Conservation (phyloP, 2,797 vertebrate species). For the Danio tinwini region DNA sequence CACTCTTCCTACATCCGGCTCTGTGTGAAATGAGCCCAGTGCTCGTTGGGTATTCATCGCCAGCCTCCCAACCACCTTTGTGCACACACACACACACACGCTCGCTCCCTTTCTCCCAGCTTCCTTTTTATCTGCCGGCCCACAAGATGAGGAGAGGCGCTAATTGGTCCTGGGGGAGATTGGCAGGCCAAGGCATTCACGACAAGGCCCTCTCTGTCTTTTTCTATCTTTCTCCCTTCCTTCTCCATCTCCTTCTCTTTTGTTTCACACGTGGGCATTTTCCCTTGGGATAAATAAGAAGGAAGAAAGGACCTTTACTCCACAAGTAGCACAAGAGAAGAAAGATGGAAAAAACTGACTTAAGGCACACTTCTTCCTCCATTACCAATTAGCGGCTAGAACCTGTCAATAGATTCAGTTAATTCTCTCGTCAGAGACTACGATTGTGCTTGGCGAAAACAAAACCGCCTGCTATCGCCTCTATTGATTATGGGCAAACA, state of each 20-base stretch:
- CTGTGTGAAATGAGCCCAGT: constrained; percentile 78
- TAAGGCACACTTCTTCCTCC: constrained; percentile 52
- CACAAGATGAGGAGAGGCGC: constrained; percentile 88
- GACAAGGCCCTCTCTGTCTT: constrained; percentile 79
- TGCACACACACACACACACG: constrained; percentile 54
- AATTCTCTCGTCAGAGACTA: constrained; percentile 25
- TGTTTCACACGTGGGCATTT: constrained; percentile 85
- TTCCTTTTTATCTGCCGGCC: constrained; percentile 93
- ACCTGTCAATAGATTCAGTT: constrained; percentile 49
- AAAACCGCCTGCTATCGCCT: constrained; percentile 69
- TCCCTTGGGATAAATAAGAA: constrained; percentile 89
- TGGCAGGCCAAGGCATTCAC: constrained; percentile 87
- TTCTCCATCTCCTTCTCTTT: constrained; percentile 71
- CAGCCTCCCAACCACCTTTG: constrained; percentile 64
- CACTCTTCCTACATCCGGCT: constrained; percentile 85
- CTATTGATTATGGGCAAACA: constrained; percentile 66
- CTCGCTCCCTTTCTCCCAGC: constrained; percentile 69
- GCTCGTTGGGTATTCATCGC: constrained; percentile 84
- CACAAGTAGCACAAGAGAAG: constrained; percentile 74
- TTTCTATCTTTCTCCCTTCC: constrained; percentile 47
- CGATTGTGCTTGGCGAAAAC: constrained; percentile 29
- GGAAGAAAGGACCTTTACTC: constrained; percentile 76
- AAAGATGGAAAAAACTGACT: constrained; percentile 50
- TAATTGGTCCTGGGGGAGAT: constrained; percentile 97
- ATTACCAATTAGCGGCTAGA: constrained; percentile 54